These are phyloP conservation scores for Eretmodus cyanostictus DNA, from an alignment of 2,113 vertebrate species.

Conservation along the genomic window DNA sequence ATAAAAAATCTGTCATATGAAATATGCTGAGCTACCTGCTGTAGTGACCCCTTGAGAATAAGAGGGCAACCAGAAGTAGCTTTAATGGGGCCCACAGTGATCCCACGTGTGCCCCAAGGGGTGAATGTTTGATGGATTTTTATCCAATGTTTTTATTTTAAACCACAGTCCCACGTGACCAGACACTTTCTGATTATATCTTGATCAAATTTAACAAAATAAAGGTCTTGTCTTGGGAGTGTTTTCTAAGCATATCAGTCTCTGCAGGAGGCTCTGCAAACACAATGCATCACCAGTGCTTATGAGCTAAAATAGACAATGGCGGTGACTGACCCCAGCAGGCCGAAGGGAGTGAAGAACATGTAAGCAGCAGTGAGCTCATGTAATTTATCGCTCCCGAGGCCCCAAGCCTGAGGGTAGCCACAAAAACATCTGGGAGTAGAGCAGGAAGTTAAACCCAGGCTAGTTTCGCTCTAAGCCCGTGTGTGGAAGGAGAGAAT, in stretches of 20 bases:
- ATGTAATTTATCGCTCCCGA: conserved; percentile 23
- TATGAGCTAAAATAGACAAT: neutral
- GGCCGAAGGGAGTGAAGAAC: conserved; percentile 24
- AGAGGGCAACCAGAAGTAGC: neutral
- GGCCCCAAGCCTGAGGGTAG: conserved; percentile 1
- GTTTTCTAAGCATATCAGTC: neutral
- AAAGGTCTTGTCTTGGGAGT: neutral
- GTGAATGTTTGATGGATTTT: neutral
- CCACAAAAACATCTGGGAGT: conserved; percentile 19
- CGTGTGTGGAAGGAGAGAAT: neutral
- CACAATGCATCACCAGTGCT: neutral
- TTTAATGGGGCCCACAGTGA: neutral
- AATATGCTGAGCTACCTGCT: neutral
- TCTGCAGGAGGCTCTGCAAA: conserved; percentile 15
- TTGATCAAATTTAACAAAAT: neutral
- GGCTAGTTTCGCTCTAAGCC: neutral
- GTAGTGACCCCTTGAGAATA: neutral
- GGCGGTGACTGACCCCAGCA: neutral
- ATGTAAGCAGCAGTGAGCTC: conserved; percentile 29
- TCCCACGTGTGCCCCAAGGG: neutral
- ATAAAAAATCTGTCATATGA: neutral
- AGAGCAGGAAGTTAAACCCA: conserved; percentile 27
- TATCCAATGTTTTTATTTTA: neutral
- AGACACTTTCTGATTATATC: neutral
- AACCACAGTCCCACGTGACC: neutral